Conservation (phyloP, 1,140 invertebrate species). For the Planococcus citri region DNA sequence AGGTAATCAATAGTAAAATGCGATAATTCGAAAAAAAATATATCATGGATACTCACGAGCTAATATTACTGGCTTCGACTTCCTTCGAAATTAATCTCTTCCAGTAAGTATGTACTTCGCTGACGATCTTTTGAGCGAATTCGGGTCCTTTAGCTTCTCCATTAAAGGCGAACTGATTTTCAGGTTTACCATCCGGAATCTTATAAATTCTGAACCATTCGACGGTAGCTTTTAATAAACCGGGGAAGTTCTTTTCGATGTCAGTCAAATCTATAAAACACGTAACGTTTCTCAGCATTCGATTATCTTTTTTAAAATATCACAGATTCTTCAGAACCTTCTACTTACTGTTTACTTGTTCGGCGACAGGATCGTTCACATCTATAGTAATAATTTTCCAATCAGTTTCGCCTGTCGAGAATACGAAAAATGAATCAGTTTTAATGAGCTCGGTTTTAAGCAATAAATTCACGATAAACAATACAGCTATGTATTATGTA, state of each 20-base stretch:
- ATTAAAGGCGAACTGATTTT: conserved; percentile 95
- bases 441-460: too few relatives aligned
- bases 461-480: neutral
- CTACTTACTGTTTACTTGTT: conserved; percentile 40
- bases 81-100: conserved; percentile 42
- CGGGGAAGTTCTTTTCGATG: conserved; percentile 85
- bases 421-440: too few relatives aligned
- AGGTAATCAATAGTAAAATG: too few relatives aligned
- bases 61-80: conserved; percentile 30
- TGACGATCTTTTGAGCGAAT: conserved; percentile 75
- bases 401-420: conserved; percentile 59
- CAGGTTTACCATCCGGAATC: conserved; percentile 94
- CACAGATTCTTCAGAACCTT: too few relatives aligned
- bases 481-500: neutral
- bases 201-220: conserved; percentile 99
- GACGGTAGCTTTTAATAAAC: conserved; percentile 82
- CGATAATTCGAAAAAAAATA: too few relatives aligned
- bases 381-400: conserved; percentile 55
- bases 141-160: conserved; percentile 83
- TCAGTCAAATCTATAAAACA: conserved; percentile 50
- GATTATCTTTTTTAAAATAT: too few relatives aligned
- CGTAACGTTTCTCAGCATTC: too few relatives aligned
- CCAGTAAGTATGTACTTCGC: conserved; percentile 68
- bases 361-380: conserved; percentile 37
- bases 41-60: neutral